Evolutionary conservation across 1,140 invertebrate genomes (phyloP), one percentile per base, ranked within the genome.

Genomic region (Pogonomyrmex californicus): DNA sequence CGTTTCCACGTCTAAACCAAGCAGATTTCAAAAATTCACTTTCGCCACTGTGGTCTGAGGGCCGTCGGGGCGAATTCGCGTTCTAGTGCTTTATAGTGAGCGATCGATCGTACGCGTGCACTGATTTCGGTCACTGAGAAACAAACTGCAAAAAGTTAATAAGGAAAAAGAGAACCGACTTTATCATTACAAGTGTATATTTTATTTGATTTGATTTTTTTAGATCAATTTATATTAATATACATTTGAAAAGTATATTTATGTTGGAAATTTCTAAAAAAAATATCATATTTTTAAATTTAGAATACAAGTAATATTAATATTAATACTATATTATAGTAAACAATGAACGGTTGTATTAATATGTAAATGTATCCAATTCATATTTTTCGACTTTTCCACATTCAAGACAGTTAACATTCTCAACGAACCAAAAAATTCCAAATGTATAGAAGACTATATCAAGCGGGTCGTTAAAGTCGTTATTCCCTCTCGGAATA

Each of bases 21-120:
- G 81, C 88, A 85, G 85, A 90, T 90, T 89, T 90, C 76, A 76
- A 89, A 86, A 89, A 90, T 90, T 90, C 88, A 90, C 83, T 90
- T 89, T 89, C 51, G 71, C 87, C 76, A 82, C 76, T 23, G 44
- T 54, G 70, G 71, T 36, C 56, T 62, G 41, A 60, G 4, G 14
- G 2, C 30, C 70, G 49, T 51, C 41, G 33, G 17, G 41, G 17
- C 66, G 56, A 89, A 89, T 82, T 77, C 56, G 56, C 23, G 44
- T 17, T 44, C 41, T n/a, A 56, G 56, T 70, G 36, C 88, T 88
- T 89, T 60, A 56, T 6, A 4, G 33, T 44, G 47, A 73, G 17
- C 51, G 36, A 65, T 44, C 44, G 54, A 36, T 66, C 4, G 10
- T 56, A 47, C 33, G 33, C 30, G 38, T 38, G 33, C 44, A 12